Evolutionary conservation across 1,140 invertebrate species (phyloP), one percentile per base, ranked within the genome.

Genomic region (Dysdera silvatica): DNA sequence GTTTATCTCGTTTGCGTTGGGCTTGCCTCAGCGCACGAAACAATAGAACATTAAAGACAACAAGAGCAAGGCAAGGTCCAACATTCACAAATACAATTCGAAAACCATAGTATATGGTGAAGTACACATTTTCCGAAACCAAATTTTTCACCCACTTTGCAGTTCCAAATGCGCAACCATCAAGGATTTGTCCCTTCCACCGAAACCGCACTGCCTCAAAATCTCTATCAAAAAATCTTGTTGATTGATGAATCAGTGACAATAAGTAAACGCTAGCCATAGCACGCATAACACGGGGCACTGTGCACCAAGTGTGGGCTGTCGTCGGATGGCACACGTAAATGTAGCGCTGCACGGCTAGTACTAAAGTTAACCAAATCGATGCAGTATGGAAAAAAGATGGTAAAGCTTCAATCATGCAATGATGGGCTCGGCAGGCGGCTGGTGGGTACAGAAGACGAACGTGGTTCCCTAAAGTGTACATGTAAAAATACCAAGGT

Each of bases 301-400:
- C 85, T 0, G 90, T 94, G 74, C 91, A 94, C 84, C 88, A 91
- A 24, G 83, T 87, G 63, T 83, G 80, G 0, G 91, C 90, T 60
- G 87, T 81, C 1, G 88, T 85, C 3, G 89, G 87, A 74, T 93
- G 89, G 71, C 91, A 94, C 0, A 94, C 88, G 76, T 92, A 94
- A 63, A 94, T 91, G 76, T 93, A 94, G 54, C 88, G 80, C 77
- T 95, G 91, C 1, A 89, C 85, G 3, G 91, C 91, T 31, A 95
- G 77, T 1, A 87, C 85, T 58, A 94, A 75, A 0, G 91, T 94
- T 61, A 94, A 76, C 88, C 91, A 94, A 45, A 94, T 91, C 61
- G 89, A 92, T 1, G 90, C 87, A 1, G 91, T 94, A 78, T 94
- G 91, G 74, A 92, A 94, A 72, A 92, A 82, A 23, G 87, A 87